Evolutionary conservation across 2,888 invertebrate species (phyloP), one percentile per base, ranked within the genome.

Genomic region (Chloroclystis v-ata): DNA sequence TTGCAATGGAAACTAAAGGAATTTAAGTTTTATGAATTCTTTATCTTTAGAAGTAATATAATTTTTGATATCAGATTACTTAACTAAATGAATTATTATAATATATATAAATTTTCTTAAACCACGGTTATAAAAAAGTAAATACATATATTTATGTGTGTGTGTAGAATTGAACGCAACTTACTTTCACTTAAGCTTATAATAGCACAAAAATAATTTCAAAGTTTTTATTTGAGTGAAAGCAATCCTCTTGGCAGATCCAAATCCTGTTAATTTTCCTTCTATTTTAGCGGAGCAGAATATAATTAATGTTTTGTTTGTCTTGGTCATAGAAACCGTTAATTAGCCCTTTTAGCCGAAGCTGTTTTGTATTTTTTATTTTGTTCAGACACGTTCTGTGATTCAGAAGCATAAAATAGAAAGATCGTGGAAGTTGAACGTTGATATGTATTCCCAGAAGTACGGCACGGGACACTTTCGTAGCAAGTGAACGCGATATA

Each of bases 371-470:
- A 6, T 26, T 3, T 8, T 26, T 26, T 26, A 2, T 26, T 2
- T 6, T 30, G 8, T 30, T 33, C 1, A 33, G 16, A 9, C 16
- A 14, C 32, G 26, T 43, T 29, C 10, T 57, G 53, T 56, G 58
- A 49, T 43, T 56, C 58, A 57, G 63, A 61, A 45, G 32, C 35
- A 42, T 39, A 43, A 51, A 61, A 60, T 65, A 60, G 63, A 66
- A 35, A 10, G 65, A 68, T 67, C 63, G 54, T 48, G 59, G 66
- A 71, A 69, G 65, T 72, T 72, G 61, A 59, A 63, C 67, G 61
- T 61, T 62, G 62, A 68, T 63, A 66, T 65, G 59, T 67, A 67
- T 64, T 67, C 72, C 67, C 68, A 14, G 20, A 59, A 60, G 72
- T 60, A 48, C 48, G 48, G 56, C 59, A 59, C 57, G 61, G 59